Percentiles rank a stretch among this genome's conserved stretches.
Evolutionary conservation across 2,113 vertebrate genomes (phyloP).

Genomic region (Sphaerodactylus townsendi): DNA sequence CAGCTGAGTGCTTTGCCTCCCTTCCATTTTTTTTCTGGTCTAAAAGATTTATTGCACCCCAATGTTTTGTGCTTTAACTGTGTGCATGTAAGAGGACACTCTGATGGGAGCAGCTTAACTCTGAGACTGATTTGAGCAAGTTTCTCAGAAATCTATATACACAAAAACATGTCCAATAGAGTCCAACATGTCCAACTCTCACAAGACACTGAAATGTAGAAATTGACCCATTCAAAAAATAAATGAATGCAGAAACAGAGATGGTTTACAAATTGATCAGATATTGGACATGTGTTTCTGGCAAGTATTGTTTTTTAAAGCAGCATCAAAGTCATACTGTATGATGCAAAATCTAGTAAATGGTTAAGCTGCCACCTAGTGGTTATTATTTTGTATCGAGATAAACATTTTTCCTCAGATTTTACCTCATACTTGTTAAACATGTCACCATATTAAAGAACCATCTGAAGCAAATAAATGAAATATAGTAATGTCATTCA

Average conservation of each 20-base stretch:
- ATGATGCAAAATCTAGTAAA: not conserved
- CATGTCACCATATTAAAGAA: not conserved
- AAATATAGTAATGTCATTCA: not conserved
- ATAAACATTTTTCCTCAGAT: not conserved
- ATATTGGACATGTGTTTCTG: not conserved
- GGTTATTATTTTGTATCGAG: not conserved
- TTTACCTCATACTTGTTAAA: not conserved
- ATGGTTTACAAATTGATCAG: constrained; percentile 14
- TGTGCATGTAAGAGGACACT: too few relatives aligned
- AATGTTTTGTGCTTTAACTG: too few relatives aligned
- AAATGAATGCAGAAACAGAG: not conserved
- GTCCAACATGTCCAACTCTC: too few relatives aligned
- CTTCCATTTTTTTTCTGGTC: too few relatives aligned
- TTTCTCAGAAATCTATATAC: too few relatives aligned
- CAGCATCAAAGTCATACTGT: fast-evolving
- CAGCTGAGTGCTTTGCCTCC: too few relatives aligned
- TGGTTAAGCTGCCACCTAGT: constrained; percentile 21
- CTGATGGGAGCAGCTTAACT: too few relatives aligned
- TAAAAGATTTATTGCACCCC: too few relatives aligned
- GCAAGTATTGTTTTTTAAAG: not conserved
- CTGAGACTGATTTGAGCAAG: too few relatives aligned
- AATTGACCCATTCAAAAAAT: not conserved
- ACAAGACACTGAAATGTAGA: not conserved
- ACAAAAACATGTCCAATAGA: too few relatives aligned
- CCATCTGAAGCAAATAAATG: not conserved